Evolutionary conservation across 30 jellyfish, hydroid and myxozoan genomes (phyloP), one percentile per base, ranked within the genome.

Genomic region (Chrysaora quinquecirrha): DNA sequence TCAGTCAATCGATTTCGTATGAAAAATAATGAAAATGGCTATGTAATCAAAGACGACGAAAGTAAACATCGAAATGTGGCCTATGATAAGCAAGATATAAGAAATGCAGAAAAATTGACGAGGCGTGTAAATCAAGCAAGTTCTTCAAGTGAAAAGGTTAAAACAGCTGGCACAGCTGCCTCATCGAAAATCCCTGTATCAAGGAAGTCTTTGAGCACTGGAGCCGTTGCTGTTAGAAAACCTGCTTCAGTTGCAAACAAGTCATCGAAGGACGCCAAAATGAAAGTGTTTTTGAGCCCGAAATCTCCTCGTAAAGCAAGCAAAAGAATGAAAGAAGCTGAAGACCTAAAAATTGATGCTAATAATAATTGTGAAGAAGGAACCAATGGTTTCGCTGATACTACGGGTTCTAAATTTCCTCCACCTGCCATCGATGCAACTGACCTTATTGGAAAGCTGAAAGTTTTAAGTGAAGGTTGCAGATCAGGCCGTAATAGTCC

Each of bases 401-500:
- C 69, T 30, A 38, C 54, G 14, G 14, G 6, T 38, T 6, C 11
- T 6, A 38, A 38, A 38, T 6, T 38, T 3, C 54, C 54, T 6
- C 64, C 68, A 4, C 24, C 65, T 3, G 79, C 28, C 0, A 30
- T 82, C 20, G 92, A 62, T 16, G 85, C 68, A 0, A 47, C 68
- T 0, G 83, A 82, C 23, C 85, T 82, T 49, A 81, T 82, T 30
- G 92, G 66, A 24, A 14, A 81, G 47, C 64, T 82, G 16, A 71
- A 72, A 30, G 84, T 82, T 0, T 66, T 82, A 34, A 82, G 92
- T 47, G 92, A 82, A 31, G 70, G 70, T 2, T 29, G 64, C 29
- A 73, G 85, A 22, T 82, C 92, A 3, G 24, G 47, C 21, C 84
- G 92, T 1, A 82, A 23, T 31, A 82, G 92, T 60, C 92, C 92